A percentile compares a stretch with the other conserved stretches of the same genome.
Evolutionary conservation across 2,113 vertebrate genomes (phyloP).

Genomic region (Dendrocopos noguchii): DNA sequence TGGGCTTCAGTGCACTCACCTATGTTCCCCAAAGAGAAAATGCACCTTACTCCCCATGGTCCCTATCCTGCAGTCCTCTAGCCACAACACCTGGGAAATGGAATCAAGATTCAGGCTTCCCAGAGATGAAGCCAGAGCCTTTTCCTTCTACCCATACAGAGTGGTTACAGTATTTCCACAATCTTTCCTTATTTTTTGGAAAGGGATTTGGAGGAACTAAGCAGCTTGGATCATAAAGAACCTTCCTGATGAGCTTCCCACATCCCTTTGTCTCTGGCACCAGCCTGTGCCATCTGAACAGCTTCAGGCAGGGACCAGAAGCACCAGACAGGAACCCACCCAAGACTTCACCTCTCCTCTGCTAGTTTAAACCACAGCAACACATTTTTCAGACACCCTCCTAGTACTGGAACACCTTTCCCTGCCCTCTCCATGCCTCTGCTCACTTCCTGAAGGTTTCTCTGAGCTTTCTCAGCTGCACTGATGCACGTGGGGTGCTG

Average conservation of each 20-base stretch:
- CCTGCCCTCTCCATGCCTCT: neutral
- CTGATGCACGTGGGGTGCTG: neutral
- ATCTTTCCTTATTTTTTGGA: neutral
- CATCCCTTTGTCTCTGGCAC: neutral
- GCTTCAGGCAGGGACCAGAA: neutral
- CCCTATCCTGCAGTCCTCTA: neutral
- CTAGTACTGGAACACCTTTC: neutral
- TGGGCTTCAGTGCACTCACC: neutral
- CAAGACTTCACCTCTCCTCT: neutral
- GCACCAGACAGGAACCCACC: neutral
- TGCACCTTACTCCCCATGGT: neutral
- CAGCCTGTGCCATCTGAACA: neutral
- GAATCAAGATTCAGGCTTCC: neutral
- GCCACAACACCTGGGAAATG: neutral
- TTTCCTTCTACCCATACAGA: neutral
- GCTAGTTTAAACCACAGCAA: neutral
- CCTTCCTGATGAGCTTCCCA: neutral
- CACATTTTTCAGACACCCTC: neutral
- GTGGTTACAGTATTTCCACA: accelerated
- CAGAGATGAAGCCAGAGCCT: neutral
- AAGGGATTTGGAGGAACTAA: neutral
- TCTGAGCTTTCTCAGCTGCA: neutral
- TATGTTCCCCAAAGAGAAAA: neutral
- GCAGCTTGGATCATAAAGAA: neutral
- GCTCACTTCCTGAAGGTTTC: neutral